These are phyloP conservation scores for Porites lutea DNA, from an alignment of 64 coral and sea anemone species.

Conservation along the genomic window DNA sequence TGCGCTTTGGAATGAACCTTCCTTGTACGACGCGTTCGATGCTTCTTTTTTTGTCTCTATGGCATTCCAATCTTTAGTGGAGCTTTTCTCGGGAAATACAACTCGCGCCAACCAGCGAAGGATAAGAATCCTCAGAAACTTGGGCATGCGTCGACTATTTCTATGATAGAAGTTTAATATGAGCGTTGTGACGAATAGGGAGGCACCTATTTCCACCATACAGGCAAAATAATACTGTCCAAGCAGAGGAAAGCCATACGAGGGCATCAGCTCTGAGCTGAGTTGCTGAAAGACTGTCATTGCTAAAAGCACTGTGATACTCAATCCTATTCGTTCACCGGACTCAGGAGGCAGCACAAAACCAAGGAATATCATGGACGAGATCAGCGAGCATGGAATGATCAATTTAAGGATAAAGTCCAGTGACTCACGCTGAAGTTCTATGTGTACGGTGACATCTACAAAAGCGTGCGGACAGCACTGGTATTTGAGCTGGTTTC, in stretches of 20 bases:
- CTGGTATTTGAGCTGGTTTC: constrained; percentile 74
- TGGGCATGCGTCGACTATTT: constrained; percentile 78
- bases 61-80: constrained; percentile 28
- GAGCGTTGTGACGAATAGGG: constrained; percentile 81
- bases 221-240: constrained; percentile 92
- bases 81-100: constrained; percentile 33
- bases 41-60: background rate
- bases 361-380: constrained; percentile 92
- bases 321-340: constrained; percentile 90
- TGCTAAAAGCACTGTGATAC: constrained; percentile 90
- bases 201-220: constrained; percentile 91
- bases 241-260: constrained; percentile 90
- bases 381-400: constrained; percentile 91
- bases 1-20: background rate
- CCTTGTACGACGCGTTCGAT: background rate
- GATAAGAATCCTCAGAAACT: constrained; percentile 57
- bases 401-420: constrained; percentile 89
- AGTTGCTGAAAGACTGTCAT: constrained; percentile 99
- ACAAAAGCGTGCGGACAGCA: constrained; percentile 77
- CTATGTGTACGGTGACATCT: constrained; percentile 61
- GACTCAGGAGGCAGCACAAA: constrained; percentile 97
- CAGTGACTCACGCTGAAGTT: constrained; percentile 75
- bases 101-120: constrained; percentile 53
- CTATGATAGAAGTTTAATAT: constrained; percentile 96
- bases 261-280: constrained; percentile 88